A percentile compares a stretch with the other conserved stretches of the same genome.
Evolutionary conservation across 2,113 vertebrate genomes (phyloP).

Genomic region (Lethenteron camtschaticum): DNA sequence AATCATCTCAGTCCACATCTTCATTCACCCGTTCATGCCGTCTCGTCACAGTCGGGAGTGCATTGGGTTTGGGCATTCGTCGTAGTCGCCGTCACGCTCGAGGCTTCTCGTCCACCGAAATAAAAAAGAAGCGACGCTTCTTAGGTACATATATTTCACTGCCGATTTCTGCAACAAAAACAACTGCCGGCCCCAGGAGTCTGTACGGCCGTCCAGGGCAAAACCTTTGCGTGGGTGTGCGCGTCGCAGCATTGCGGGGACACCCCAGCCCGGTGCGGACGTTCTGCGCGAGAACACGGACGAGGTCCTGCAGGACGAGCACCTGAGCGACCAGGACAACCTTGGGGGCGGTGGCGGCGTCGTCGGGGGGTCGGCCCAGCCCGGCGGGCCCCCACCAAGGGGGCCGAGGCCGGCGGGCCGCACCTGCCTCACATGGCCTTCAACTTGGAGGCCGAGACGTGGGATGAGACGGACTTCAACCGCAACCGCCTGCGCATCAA

Average conservation of each 20-base stretch:
- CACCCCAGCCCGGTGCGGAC: constrained; percentile 47
- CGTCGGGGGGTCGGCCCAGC: constrained; percentile 28
- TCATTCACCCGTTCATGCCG: too few species aligned
- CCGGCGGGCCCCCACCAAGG: constrained; percentile 24
- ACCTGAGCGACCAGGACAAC: constrained; percentile 90
- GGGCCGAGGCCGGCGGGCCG: constrained; percentile 22
- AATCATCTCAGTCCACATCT: too few species aligned
- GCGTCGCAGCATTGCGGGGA: constrained; percentile 18
- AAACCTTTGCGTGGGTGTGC: too few species aligned
- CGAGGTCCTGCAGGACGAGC: constrained; percentile 79
- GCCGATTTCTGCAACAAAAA: too few species aligned
- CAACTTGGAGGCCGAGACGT: constrained; percentile 44
- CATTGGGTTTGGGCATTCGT: too few species aligned
- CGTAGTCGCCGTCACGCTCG: too few species aligned
- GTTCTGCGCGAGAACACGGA: constrained; percentile 83
- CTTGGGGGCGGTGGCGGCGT: not conserved
- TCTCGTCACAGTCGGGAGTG: too few species aligned
- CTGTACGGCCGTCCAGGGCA: too few species aligned
- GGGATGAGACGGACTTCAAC: constrained; percentile 95
- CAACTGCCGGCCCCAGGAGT: too few species aligned
- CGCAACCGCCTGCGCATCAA: constrained; percentile 96
- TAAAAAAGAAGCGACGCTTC: too few species aligned
- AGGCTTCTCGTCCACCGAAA: too few species aligned
- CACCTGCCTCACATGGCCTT: constrained; percentile 23
- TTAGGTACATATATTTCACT: too few species aligned